Evolutionary conservation across 2,888 invertebrate genomes (phyloP).

Genomic region (Andrena bucephala): DNA sequence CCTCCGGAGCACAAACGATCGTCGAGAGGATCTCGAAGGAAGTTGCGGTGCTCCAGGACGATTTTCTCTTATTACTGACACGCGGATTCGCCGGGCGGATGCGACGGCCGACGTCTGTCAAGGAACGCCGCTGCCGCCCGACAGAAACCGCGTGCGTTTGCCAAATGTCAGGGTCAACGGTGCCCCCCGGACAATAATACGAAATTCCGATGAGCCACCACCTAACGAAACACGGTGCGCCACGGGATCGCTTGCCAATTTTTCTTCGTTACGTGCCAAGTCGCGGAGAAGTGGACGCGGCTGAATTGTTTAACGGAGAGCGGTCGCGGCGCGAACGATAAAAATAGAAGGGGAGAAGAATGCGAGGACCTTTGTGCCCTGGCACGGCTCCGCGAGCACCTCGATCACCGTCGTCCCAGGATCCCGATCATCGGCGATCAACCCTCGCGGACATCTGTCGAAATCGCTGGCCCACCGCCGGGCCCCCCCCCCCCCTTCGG

Average conservation of each 20-base stretch:
- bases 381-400: constrained; percentile 64
- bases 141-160: constrained; percentile 29
- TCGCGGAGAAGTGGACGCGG: constrained; percentile 41
- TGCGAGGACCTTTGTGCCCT: constrained; percentile 63
- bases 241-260: constrained; percentile 58
- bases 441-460: constrained; percentile 2
- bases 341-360: constrained; percentile 66
- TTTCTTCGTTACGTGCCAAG: constrained; percentile 66
- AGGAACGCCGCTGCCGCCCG: constrained; percentile 1
- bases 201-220: constrained; percentile 38
- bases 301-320: constrained; percentile 49
- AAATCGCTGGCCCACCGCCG: too few relatives aligned
- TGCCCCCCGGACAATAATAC: constrained; percentile 44
- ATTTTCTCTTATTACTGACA: constrained; percentile 29
- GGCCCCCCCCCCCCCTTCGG: neutral
- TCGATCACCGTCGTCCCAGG: constrained; percentile 50
- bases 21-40: constrained; percentile 9
- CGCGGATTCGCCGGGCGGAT: constrained; percentile 9
- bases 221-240: constrained; percentile 51
- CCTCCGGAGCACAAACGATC: constrained; percentile 8
- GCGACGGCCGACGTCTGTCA: constrained; percentile 24
- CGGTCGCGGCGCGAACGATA: constrained; percentile 41
- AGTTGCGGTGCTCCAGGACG: constrained; percentile 19
- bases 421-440: constrained; percentile 35
- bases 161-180: constrained; percentile 63